Evolutionary conservation across 2,113 vertebrate species (phyloP).

Genomic region (Syrrhaptes paradoxus): DNA sequence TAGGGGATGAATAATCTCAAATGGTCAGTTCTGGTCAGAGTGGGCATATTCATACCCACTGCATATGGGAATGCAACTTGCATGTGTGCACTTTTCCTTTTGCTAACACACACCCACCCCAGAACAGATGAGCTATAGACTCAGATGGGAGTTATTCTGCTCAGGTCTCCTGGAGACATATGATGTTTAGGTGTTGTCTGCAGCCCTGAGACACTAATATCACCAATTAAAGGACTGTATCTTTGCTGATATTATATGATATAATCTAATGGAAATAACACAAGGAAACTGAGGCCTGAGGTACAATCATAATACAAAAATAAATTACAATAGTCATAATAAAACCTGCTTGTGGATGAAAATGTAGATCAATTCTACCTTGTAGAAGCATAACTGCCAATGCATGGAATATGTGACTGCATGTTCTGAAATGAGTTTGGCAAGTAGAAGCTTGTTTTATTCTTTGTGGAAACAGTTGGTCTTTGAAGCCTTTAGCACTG

Average conservation of each 20-base stretch:
- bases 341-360: neutral
- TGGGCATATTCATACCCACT: neutral
- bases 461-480: neutral
- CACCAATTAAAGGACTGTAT: neutral
- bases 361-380: neutral
- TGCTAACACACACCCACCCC: no score
- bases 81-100: neutral
- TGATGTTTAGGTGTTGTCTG: neutral
- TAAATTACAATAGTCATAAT: neutral
- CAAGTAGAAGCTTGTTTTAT: neutral
- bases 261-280: neutral
- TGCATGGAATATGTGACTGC: neutral
- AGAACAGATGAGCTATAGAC: neutral
- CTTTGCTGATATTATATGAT: neutral
- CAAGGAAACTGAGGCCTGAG: neutral
- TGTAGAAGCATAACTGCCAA: neutral
- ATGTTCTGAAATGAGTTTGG: neutral
- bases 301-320: neutral
- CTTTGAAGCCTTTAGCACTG: neutral
- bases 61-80: neutral
- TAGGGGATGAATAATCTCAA: neutral
- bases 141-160: neutral
- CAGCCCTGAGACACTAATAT: neutral
- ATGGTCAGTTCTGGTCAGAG: neutral
- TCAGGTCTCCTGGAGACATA: neutral